Percentiles rank a stretch among this genome's conserved stretches.
Evolutionary conservation across 1,140 invertebrate species (phyloP).

Genomic region (Solen grandis): DNA sequence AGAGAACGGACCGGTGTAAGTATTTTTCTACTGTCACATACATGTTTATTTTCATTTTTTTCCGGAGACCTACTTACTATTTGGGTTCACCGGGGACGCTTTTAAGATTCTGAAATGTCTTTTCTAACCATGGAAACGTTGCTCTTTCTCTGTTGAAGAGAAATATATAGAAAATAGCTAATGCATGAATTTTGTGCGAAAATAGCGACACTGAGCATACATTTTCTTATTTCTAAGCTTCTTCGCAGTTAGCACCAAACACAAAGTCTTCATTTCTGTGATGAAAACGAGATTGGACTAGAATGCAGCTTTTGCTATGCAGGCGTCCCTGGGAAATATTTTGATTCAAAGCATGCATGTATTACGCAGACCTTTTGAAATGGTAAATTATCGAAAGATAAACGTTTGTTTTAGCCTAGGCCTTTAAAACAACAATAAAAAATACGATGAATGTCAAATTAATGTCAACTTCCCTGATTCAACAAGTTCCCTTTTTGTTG

Average conservation of each 20-base stretch:
- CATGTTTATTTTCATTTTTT: constrained; percentile 10
- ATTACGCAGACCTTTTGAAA: too few species aligned
- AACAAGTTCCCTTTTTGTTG: too few species aligned
- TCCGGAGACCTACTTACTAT: constrained; percentile 5
- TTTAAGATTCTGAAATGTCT: constrained; percentile 36
- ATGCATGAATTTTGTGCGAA: not conserved
- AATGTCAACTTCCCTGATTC: too few species aligned
- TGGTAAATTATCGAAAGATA: too few species aligned
- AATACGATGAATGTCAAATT: too few species aligned
- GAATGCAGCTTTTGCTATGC: too few species aligned
- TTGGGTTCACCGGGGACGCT: constrained; percentile 44
- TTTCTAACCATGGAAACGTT: constrained; percentile 9
- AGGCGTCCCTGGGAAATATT: too few species aligned
- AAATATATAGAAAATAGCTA: not conserved
- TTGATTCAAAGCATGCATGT: too few species aligned
- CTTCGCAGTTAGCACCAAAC: not conserved
- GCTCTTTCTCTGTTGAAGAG: not conserved
- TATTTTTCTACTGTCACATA: constrained; percentile 53
- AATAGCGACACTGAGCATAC: not conserved
- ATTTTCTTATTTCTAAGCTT: not conserved
- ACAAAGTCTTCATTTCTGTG: constrained; percentile 1
- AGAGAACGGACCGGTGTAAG: constrained; percentile 81
- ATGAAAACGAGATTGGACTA: not conserved
- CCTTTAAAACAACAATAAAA: too few species aligned
- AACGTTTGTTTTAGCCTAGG: too few species aligned